Percentiles rank a stretch among this genome's conserved stretches.
Evolutionary conservation across 2,797 vertebrate species (phyloP).

Genomic region (Sarcoramphus papa): DNA sequence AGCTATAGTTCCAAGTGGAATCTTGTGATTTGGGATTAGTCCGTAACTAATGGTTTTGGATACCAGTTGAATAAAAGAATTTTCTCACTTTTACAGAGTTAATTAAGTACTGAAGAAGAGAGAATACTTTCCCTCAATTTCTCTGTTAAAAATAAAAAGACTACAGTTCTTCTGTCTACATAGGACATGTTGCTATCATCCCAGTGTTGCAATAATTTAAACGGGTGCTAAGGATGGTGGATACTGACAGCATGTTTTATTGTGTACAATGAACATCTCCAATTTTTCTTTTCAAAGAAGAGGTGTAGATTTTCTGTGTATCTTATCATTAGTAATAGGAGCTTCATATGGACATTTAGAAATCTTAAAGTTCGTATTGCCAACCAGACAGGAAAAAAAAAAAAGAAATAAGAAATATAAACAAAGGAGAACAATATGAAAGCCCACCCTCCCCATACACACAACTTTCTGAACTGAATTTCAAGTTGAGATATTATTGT

Average conservation of each 20-base stretch:
- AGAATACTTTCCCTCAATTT: not conserved
- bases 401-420: not conserved
- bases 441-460: not conserved
- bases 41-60: conserved; percentile 30
- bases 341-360: not conserved
- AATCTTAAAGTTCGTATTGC: not conserved
- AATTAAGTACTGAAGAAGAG: conserved; percentile 20
- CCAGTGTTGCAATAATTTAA: not conserved
- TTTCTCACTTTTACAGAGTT: not conserved
- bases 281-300: not conserved
- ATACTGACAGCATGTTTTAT: not conserved
- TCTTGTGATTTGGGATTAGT: conserved; percentile 44
- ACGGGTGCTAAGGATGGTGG: not conserved
- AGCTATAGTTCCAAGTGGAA: conserved; percentile 34
- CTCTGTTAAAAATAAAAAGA: not conserved
- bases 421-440: not conserved
- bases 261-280: not conserved
- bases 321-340: not conserved
- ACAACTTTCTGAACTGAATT: not conserved
- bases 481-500: not conserved
- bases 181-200: not conserved
- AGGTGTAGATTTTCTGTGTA: not conserved
- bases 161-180: not conserved
- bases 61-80: conserved; percentile 30
- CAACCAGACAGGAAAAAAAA: not conserved